These are phyloP conservation scores for Cyprinus carpio DNA, from an alignment of 2,113 vertebrate genomes.

Conservation along the genomic window DNA sequence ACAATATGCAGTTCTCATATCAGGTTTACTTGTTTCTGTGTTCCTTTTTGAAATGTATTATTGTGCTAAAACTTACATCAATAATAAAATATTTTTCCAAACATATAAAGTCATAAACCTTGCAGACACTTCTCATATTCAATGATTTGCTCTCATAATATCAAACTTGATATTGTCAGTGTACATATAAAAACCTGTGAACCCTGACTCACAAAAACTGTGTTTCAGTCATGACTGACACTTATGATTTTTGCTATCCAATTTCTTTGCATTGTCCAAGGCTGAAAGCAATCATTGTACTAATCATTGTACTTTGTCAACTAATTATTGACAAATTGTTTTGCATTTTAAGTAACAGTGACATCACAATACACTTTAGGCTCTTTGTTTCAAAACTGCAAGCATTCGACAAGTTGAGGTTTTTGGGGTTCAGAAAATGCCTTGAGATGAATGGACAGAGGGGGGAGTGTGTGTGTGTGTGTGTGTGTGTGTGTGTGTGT, in stretches of 20 bases:
- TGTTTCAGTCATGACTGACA: not conserved
- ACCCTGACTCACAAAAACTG: not conserved
- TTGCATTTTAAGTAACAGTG: not conserved
- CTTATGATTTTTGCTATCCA: not conserved
- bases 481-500: not conserved
- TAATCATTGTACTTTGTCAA: too few species aligned
- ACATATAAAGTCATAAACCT: not conserved
- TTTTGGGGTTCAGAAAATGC: conserved; percentile 22
- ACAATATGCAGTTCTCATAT: not conserved
- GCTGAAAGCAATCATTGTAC: not conserved
- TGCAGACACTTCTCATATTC: not conserved
- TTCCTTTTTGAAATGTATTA: not conserved
- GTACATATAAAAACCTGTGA: not conserved
- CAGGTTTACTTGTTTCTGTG: not conserved
- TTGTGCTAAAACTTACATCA: not conserved
- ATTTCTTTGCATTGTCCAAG: not conserved
- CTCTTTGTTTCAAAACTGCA: not conserved
- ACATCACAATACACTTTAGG: not conserved
- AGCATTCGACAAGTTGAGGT: conserved; percentile 23
- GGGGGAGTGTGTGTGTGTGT: conserved; percentile 25
- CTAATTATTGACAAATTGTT: not conserved
- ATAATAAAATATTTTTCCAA: not conserved
- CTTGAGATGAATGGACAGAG: conserved; percentile 24
- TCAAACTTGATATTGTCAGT: not conserved
- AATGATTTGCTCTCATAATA: not conserved